Conservation (phyloP, 2,113 vertebrate species). For the Rhynchomys soricoides region DNA sequence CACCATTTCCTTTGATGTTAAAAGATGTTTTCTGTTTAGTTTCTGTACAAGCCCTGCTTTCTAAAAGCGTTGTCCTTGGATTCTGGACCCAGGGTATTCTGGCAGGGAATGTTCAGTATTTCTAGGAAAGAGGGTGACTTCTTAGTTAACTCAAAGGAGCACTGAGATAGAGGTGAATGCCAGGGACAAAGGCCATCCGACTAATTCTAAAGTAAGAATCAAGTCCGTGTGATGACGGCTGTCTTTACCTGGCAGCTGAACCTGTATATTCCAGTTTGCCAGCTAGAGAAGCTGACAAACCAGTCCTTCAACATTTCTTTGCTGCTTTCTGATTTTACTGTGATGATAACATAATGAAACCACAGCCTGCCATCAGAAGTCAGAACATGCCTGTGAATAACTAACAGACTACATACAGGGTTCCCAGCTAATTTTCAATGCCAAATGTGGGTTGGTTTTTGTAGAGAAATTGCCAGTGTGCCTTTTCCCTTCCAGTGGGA, state of each 20-base stretch:
- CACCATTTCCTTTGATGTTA: background rate
- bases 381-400: constrained; percentile 65
- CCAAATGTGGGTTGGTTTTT: constrained; percentile 70
- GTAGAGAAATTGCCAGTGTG: constrained; percentile 71
- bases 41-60: background rate
- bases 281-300: background rate
- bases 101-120: background rate
- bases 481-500: constrained; percentile 64
- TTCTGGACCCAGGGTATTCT: background rate
- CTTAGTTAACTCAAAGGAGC: background rate
- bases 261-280: background rate
- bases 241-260: background rate
- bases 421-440: constrained; percentile 65
- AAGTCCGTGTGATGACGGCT: background rate
- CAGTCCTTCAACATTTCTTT: constrained; percentile 37
- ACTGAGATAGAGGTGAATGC: background rate
- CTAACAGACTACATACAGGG: constrained; percentile 48
- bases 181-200: background rate
- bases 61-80: background rate
- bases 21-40: background rate
- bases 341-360: constrained; percentile 40
- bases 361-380: constrained; percentile 56
- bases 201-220: background rate
- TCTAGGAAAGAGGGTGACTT: background rate
- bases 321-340: constrained; percentile 67